Evolutionary conservation across 2,113 vertebrate genomes (phyloP).

Genomic region (Lampris incognitus): DNA sequence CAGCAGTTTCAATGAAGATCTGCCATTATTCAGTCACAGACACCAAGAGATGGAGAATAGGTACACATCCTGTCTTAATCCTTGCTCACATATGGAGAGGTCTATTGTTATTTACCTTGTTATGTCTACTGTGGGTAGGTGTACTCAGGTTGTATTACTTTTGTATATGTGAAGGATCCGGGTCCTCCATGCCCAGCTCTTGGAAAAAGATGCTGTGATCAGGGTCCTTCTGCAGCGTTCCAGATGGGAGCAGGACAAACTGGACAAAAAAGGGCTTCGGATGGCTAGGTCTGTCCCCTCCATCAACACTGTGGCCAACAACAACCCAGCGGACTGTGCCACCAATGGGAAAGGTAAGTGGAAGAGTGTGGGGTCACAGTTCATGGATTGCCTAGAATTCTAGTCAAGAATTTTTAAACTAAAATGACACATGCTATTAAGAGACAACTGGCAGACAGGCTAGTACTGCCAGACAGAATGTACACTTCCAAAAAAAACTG

Average conservation of each 20-base stretch:
- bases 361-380: background rate
- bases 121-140: background rate
- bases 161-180: slow-evolving; percentile 83
- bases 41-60: slow-evolving; percentile 98
- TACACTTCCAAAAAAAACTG: slow-evolving; percentile 62
- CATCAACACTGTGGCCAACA: slow-evolving; percentile 72
- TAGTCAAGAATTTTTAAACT: slow-evolving; percentile 22
- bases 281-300: slow-evolving; percentile 92
- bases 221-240: slow-evolving; percentile 96
- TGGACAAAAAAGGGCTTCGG: slow-evolving; percentile 84
- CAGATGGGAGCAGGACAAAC: slow-evolving; percentile 85
- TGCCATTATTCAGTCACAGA: slow-evolving; percentile 87
- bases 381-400: slow-evolving; percentile 1
- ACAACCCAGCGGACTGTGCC: slow-evolving; percentile 9
- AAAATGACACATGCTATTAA: slow-evolving; percentile 44
- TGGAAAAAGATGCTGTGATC: slow-evolving; percentile 96
- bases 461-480: slow-evolving; percentile 72
- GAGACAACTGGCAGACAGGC: slow-evolving; percentile 71
- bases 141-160: background rate
- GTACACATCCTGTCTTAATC: slow-evolving; percentile 64
- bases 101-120: background rate
- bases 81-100: background rate
- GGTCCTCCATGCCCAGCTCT: slow-evolving; percentile 91
- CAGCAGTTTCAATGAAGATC: slow-evolving; percentile 93
- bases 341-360: slow-evolving; percentile 73